Base-by-base conservation (phyloP, 2,888 invertebrate genomes). In the Neelides folsomi region DNA sequence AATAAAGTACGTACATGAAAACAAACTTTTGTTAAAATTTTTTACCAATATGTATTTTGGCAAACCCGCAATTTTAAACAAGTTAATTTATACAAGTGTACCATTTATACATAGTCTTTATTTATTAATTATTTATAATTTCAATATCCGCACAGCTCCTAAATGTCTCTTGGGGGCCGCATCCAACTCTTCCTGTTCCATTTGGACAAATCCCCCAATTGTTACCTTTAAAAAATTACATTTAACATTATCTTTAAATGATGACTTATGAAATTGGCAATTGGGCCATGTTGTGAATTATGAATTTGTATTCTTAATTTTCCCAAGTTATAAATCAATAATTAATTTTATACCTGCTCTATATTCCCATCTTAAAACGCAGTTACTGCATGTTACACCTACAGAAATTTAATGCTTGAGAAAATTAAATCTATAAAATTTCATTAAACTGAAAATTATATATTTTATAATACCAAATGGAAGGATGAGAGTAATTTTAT, bases 121-220 rank as follows among this genome's bases (percentile, higher is more conserved):
- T 41, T 41, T 41, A 10, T 12, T 5, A 47, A 38, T 9, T 4
- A 7, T 39, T 20, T 40, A 27, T 27, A 27, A 27, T 27, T 27
- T 27, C 27, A 27, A 90, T 78, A 69, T 90, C 90, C 0, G 90
- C 89, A 67, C 90, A 90, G 69, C 89, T 89, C 55, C 87, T 75
- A 72, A 90, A 90, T 0, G 86, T 88, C 72, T 90, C 90, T 3
- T 89, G 85, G 59, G 79, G 77, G 12, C 89, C 90, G 67, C 88
- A 89, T 1, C 90, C 68, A 8, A 67, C 1, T 61, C 60, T 8
- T 66, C 67, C 48, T 66, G 66, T 8, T 68, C 88, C 88, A 68
- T 89, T 87, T 1, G 78, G 71, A 66, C 88, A 88, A 18, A 77
- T 79, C 7, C 90, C 90, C 90, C 90, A 90, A 80, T 87, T 89